Evolutionary conservation across 2,113 vertebrate species (phyloP).

Genomic region (Chloebia gouldiae): DNA sequence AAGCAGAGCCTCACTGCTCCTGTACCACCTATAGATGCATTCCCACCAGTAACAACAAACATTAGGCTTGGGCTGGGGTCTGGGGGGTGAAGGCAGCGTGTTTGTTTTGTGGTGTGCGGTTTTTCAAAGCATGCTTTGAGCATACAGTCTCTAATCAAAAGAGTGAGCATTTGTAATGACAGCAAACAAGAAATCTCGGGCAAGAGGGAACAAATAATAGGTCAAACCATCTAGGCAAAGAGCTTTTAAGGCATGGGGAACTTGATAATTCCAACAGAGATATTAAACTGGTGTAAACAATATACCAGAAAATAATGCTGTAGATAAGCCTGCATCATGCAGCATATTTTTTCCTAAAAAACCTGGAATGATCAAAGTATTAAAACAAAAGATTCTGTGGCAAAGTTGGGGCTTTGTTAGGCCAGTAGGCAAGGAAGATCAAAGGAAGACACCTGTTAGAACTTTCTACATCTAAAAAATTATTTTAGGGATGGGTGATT

Average conservation of each 20-base stretch:
- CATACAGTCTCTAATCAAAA: background rate
- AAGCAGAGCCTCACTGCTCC: background rate
- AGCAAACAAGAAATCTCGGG: background rate
- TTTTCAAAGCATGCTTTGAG: background rate
- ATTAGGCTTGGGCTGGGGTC: background rate
- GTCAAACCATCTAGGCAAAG: background rate
- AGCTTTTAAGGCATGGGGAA: background rate
- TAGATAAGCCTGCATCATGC: background rate
- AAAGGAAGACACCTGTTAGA: background rate
- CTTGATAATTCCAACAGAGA: background rate
- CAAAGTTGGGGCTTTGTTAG: background rate
- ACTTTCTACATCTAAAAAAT: background rate
- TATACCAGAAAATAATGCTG: background rate
- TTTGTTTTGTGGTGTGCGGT: background rate
- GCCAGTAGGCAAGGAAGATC: background rate
- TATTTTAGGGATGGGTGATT: background rate
- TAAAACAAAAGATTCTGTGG: background rate
- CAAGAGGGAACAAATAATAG: background rate
- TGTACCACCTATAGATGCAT: background rate
- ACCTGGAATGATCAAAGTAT: background rate
- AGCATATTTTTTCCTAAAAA: background rate
- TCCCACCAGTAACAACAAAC: background rate
- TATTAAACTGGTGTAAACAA: background rate
- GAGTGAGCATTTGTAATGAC: background rate
- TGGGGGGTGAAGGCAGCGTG: rapidly evolving